phyloP scores from a whole-genome alignment of 2,797 vertebrate genomes.

The Ciconia nigra region DNA sequence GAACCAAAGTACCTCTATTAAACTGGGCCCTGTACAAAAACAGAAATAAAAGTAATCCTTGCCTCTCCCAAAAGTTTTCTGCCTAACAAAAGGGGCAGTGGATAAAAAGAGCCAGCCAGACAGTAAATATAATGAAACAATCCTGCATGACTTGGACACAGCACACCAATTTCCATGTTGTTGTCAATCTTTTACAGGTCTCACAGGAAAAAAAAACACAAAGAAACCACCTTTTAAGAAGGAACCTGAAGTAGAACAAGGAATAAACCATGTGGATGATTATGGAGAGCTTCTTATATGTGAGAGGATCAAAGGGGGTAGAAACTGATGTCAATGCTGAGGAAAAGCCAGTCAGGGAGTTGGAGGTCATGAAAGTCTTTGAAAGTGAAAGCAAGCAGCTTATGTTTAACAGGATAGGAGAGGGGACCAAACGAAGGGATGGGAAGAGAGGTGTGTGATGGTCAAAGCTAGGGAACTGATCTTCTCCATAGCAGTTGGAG shows the following conservation, averaged over 20 bases:
- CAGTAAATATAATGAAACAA: neutral
- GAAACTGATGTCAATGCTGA: neutral
- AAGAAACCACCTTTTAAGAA: neutral
- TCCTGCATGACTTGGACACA: neutral
- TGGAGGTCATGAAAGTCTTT: neutral
- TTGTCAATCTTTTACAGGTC: neutral
- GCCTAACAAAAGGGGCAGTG: neutral
- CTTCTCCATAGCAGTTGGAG: neutral
- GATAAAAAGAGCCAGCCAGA: neutral
- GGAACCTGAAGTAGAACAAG: neutral
- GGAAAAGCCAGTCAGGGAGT: neutral
- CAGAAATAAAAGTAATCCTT: neutral
- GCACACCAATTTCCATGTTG: neutral
- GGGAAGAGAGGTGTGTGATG: neutral
- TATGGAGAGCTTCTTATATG: neutral
- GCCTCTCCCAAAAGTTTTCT: neutral
- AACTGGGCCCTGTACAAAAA: neutral
- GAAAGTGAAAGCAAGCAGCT: neutral
- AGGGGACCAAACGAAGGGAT: neutral
- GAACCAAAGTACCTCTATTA: neutral
- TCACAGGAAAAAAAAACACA: neutral
- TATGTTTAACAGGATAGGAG: neutral
- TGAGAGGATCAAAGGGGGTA: neutral
- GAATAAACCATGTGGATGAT: neutral
- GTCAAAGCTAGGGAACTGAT: neutral